Evolutionary conservation across 1,140 invertebrate species (phyloP), one percentile per base, ranked within the genome.

Genomic region (Pseudobourletiella spinata): DNA sequence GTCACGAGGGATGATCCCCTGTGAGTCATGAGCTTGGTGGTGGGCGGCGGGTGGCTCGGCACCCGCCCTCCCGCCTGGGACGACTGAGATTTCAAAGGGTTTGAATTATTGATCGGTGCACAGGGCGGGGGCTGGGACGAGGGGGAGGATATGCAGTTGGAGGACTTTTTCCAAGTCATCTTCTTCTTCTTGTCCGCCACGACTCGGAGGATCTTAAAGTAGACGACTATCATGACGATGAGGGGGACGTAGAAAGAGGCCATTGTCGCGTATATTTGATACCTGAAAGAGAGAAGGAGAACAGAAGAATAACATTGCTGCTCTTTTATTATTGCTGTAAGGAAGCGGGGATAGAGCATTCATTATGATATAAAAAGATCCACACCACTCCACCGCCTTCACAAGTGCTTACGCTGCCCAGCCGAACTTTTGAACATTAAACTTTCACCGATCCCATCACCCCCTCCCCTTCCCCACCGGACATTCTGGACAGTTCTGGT

Each of bases 231-330:
- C 90, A 94, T 94, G 44, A 95, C 87, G 56, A 86, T 80, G 25
- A 93, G 76, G 0, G 91, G 91, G 67, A 94, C 83, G 76, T 93
- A 94, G 77, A 94, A 94, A 46, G 88, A 91, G 39, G 87, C 87
- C 60, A 91, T 77, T 0, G 90, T 93, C 25, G 90, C 91, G 75
- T 93, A 94, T 52, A 93, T 86, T 76, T 91, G 89, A 76, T 88
- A 94, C 68, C 68, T 69, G 57, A 4, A 52, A 44, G 32, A 14
- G 55, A 58, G 44, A 52, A 16, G 22, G 24, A 46, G 4, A 46
- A 46, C n/a, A 4, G n/a, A 46, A 46, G 3, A 46, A 46, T 20
- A 46, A 39, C n/a, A n/a, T n/a, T n/a, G n/a, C n/a, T n/a, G n/a
- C n/a, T n/a, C n/a, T n/a, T n/a, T n/a, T n/a, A n/a, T n/a, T n/a